A percentile compares a stretch with the other conserved stretches of the same genome.
phyloP scores from a whole-genome alignment of 2,797 vertebrate species.

The Chaetodon trifasciatus region DNA sequence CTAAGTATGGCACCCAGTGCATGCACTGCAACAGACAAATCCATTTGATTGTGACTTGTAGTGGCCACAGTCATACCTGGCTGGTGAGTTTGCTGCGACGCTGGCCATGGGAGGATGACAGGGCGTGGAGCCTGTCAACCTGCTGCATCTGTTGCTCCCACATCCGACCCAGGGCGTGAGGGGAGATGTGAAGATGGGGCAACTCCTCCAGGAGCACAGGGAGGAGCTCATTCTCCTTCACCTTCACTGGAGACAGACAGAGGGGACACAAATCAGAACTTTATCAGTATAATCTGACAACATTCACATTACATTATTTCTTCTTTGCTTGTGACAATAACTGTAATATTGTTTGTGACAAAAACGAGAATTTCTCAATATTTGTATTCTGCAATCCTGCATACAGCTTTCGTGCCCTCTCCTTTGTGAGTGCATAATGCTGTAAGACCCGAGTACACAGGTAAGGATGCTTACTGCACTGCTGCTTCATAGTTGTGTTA shows the following conservation, averaged over 20 bases:
- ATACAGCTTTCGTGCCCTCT: background rate
- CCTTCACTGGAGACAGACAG: conserved; percentile 84
- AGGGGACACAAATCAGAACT: background rate
- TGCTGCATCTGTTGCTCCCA: conserved; percentile 93
- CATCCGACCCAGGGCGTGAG: conserved; percentile 88
- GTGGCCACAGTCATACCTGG: conserved; percentile 82
- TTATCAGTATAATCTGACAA: background rate
- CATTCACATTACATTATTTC: background rate
- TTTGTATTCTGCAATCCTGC: background rate
- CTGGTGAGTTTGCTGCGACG: conserved; percentile 83
- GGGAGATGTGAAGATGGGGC: conserved; percentile 90
- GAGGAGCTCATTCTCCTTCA: conserved; percentile 90
- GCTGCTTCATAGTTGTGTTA: background rate
- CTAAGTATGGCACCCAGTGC: background rate
- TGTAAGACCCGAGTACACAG: background rate
- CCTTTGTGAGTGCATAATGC: too few relatives aligned
- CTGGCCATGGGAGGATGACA: conserved; percentile 74
- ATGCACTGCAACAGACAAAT: background rate
- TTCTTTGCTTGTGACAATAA: background rate
- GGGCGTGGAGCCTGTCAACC: conserved; percentile 83
- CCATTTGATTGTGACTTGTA: background rate
- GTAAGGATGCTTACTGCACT: background rate
- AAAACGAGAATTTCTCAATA: background rate
- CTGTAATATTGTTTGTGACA: background rate
- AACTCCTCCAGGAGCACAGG: conserved; percentile 90